Base-by-base conservation (phyloP, 2,888 invertebrate genomes). In the Chaetogeoica ovagalla region DNA sequence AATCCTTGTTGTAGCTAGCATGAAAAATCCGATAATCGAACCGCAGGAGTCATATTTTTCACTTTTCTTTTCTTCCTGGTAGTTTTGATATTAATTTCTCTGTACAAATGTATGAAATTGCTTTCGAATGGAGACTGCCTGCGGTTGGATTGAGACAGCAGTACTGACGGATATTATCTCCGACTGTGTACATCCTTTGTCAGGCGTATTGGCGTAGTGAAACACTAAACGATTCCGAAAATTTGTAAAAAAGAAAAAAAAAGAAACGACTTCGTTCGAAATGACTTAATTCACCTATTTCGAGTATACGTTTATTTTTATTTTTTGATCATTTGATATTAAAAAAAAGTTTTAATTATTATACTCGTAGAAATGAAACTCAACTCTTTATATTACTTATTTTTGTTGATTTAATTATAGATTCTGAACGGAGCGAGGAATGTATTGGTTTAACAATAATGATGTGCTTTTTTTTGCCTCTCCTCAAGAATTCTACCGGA, bases 41-140 rank as follows among this genome's bases (percentile, higher is more conserved):
- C 52, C 19, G 43, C 59, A 60, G 77, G 62, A 69, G 69, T 52
- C 62, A 57, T 75, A 57, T 75, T 75, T 62, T 68, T 59, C 59
- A 57, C 66, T 8, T 66, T 66, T 57, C 37, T 59, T 43, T 57
- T 66, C 63, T 37, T 37, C 13, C 37, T 23, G 19, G 21, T n/a
- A 52, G 39, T 52, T 62, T 48, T 30, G 68, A 1, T 70, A 70
- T 69, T 77, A 62, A 77, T 77, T 77, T 70, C 52, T 62, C 69
- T 37, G 37, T 37, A 62, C 60, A 37, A 59, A 48, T 59, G 68
- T 30, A 37, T 52, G 4, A 30, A 17, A 62, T 70, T 62, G 69
- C 62, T 77, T 77, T 70, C 62, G 62, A 70, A 70, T 69, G 60
- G 37, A 69, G 69, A 70, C 62, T 52, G 77, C 77, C 69, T 77